These are phyloP conservation scores for Elgaria multicarinata DNA, from an alignment of 2,113 vertebrate species.

Conservation along the genomic window DNA sequence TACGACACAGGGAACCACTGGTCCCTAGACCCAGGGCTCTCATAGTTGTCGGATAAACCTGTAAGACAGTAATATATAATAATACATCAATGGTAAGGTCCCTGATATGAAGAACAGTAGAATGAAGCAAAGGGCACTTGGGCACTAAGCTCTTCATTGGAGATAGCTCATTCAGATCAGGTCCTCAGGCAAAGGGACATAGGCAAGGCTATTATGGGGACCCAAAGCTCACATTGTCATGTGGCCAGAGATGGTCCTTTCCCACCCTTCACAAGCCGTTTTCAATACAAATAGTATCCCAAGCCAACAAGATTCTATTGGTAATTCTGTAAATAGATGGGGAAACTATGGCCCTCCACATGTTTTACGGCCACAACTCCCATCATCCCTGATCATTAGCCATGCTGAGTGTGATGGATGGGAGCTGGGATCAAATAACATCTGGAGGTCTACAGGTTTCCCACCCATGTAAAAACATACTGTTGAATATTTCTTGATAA, in stretches of 20 bases:
- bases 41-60: constrained; percentile 94
- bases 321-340: background rate
- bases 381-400: background rate
- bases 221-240: background rate
- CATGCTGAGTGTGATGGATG: background rate
- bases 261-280: background rate
- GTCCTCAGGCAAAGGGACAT: background rate
- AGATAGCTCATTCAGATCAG: background rate
- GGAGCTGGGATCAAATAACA: no score
- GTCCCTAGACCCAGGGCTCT: constrained; percentile 92
- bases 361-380: no score
- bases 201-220: background rate
- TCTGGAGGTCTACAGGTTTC: no score
- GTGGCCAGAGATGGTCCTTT: background rate
- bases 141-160: background rate
- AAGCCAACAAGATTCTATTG: background rate
- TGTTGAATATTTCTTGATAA: background rate
- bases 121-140: background rate
- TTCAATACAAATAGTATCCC: background rate
- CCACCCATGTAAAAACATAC: background rate
- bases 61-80: fast-evolving
- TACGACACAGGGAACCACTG: constrained; percentile 90
- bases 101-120: background rate
- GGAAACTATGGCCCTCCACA: no score
- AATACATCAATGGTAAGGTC: background rate